Evolutionary conservation across 1,140 invertebrate species (phyloP).

Genomic region (Drosophila parvula): DNA sequence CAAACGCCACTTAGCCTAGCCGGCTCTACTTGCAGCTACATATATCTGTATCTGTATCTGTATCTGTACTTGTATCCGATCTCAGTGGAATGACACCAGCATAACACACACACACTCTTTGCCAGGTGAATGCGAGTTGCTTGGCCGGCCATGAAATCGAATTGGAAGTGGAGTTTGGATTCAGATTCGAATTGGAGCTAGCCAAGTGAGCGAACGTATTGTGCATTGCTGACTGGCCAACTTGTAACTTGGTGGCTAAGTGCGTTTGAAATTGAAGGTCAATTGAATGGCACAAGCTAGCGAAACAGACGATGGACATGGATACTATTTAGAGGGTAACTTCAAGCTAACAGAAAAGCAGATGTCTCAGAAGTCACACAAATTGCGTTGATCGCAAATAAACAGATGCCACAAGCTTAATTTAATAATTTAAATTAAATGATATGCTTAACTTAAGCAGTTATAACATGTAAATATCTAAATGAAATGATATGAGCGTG

Average conservation of each 20-base stretch:
- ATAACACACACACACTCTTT: constrained; percentile 43
- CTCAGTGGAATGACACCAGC: constrained; percentile 61
- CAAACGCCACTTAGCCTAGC: constrained; percentile 64
- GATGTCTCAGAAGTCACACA: neutral
- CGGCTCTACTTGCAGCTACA: constrained; percentile 32
- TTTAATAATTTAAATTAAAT: no score
- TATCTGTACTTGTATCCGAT: constrained; percentile 35
- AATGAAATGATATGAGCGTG: no score
- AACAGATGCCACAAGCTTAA: neutral
- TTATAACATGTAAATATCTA: no score
- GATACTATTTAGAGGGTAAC: no score
- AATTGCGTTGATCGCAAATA: neutral
- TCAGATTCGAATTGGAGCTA: constrained; percentile 47
- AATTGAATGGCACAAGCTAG: constrained; percentile 61
- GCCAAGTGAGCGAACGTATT: constrained; percentile 33
- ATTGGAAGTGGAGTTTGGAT: constrained; percentile 68
- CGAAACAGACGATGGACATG: constrained; percentile 7
- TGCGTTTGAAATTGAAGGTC: constrained; percentile 69
- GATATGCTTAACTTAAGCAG: no score
- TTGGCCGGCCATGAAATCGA: constrained; percentile 71
- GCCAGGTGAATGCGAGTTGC: constrained; percentile 66
- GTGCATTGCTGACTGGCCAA: constrained; percentile 22
- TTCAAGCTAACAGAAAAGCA: neutral
- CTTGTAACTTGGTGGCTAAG: constrained; percentile 49
- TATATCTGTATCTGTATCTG: constrained; percentile 22